A percentile compares a stretch with the other conserved stretches of the same genome.
Evolutionary conservation across 2,797 vertebrate species (phyloP).

Genomic region (Gallinago stenura): DNA sequence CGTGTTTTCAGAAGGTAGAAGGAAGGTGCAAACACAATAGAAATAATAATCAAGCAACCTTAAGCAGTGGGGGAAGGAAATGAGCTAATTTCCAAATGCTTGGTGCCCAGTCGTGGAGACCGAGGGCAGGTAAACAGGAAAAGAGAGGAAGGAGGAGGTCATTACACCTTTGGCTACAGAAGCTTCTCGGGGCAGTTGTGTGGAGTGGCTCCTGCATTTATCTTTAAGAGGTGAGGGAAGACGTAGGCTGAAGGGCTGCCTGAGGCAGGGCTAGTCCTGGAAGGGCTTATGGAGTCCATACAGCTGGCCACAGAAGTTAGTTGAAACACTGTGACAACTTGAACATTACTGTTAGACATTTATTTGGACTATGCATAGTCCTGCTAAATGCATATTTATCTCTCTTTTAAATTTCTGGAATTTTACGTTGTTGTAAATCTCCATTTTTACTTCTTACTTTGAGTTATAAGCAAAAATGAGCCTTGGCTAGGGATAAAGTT

Average conservation of each 20-base stretch:
- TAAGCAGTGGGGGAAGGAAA: slow-evolving; percentile 61
- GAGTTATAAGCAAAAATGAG: background rate
- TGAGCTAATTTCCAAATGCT: slow-evolving; percentile 66
- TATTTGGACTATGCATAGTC: background rate
- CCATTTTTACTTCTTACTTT: background rate
- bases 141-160: slow-evolving; percentile 61
- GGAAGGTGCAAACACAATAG: slow-evolving; percentile 64
- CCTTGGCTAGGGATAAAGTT: background rate
- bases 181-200: background rate
- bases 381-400: background rate
- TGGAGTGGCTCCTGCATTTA: background rate
- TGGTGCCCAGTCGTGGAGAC: slow-evolving; percentile 36
- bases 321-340: background rate
- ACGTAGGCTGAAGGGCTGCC: background rate
- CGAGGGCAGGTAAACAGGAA: slow-evolving; percentile 67
- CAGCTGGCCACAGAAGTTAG: background rate
- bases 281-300: fast-evolving
- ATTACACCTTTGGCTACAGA: slow-evolving; percentile 59
- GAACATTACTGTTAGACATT: background rate
- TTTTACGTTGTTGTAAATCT: background rate
- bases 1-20: slow-evolving; percentile 55
- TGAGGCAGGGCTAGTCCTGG: background rate
- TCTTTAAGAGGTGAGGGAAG: background rate
- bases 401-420: background rate
- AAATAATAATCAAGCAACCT: slow-evolving; percentile 55